These are phyloP conservation scores for Pyralis farinalis DNA, from an alignment of 2,888 invertebrate genomes.

Conservation along the genomic window DNA sequence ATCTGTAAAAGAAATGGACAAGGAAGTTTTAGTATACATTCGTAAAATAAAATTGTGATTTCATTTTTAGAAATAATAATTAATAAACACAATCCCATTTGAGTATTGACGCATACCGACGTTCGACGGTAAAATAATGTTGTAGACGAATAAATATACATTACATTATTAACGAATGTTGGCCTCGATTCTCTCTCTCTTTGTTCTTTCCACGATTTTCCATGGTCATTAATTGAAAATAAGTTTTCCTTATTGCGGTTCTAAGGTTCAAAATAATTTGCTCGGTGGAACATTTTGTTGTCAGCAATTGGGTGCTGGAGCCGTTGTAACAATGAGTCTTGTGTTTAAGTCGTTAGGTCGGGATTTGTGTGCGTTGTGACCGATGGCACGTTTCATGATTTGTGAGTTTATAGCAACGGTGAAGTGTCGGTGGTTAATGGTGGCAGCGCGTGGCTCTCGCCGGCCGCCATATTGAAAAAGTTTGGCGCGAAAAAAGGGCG, in stretches of 20 bases:
- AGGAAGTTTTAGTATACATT: too few relatives aligned
- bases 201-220: conserved; percentile 75
- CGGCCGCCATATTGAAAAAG: conserved; percentile 78
- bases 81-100: conserved; percentile 39
- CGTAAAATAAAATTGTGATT: too few relatives aligned
- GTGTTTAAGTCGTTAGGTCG: conserved; percentile 32
- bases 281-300: conserved; percentile 54
- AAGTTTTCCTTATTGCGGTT: conserved; percentile 56
- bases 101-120: conserved; percentile 55
- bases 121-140: conserved; percentile 63
- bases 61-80: not conserved
- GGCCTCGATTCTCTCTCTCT: conserved; percentile 79
- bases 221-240: conserved; percentile 61
- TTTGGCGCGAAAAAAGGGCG: conserved; percentile 72
- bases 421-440: conserved; percentile 80
- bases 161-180: conserved; percentile 81
- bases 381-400: conserved; percentile 76
- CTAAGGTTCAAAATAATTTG: conserved; percentile 73
- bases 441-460: conserved; percentile 74
- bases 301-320: conserved; percentile 41
- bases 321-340: conserved; percentile 44
- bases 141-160: conserved; percentile 78
- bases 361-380: conserved; percentile 36
- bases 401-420: conserved; percentile 81
- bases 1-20: too few relatives aligned